Evolutionary conservation across 2,113 vertebrate genomes (phyloP).

Genomic region (Rynchops niger): DNA sequence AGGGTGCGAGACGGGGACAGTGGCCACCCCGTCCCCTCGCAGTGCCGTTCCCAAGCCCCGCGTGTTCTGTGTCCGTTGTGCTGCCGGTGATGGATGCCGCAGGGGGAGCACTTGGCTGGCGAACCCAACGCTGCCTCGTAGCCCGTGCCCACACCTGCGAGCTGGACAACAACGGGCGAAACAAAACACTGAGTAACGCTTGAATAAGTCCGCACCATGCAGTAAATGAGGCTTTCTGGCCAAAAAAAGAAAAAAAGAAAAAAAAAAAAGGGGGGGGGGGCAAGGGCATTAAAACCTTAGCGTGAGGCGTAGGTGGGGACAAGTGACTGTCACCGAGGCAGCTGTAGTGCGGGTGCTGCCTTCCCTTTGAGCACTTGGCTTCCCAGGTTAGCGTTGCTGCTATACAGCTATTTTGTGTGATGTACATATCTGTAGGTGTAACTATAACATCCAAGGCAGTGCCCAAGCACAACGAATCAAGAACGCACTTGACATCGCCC

Average conservation of each 20-base stretch:
- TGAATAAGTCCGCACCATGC: neutral
- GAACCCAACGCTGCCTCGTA: neutral
- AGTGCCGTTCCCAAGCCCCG: neutral
- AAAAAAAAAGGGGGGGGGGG: neutral
- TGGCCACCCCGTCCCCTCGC: neutral
- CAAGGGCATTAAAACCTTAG: neutral
- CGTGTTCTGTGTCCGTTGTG: fast-evolving
- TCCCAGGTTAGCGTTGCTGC: neutral
- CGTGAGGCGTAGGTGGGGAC: neutral
- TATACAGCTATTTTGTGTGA: neutral
- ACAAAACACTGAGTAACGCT: neutral
- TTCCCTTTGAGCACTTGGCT: neutral
- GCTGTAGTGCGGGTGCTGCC: neutral
- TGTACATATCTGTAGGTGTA: neutral
- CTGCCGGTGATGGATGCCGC: neutral
- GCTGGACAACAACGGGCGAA: neutral
- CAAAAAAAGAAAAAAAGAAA: neutral
- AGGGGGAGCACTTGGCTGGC: neutral
- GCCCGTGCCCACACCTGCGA: neutral
- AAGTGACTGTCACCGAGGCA: neutral
- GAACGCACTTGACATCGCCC: neutral
- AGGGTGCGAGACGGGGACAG: neutral
- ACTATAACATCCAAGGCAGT: neutral
- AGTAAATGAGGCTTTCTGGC: neutral
- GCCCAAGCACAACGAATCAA: neutral